Base-by-base conservation (phyloP, 1,140 invertebrate species). In the Heliconius melpomene region DNA sequence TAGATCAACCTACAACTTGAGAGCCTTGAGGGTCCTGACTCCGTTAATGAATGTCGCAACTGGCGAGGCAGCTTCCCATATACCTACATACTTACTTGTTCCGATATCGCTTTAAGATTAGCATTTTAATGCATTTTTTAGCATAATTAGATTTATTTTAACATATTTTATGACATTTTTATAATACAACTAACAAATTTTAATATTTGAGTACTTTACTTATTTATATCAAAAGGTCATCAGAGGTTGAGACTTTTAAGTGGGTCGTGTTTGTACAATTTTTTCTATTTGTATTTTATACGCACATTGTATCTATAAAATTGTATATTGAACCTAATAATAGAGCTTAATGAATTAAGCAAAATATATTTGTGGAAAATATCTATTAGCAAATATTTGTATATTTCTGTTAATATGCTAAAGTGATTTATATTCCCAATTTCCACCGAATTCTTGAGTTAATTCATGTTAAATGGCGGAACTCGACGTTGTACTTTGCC, bases 31-130 rank as follows among this genome's bases (percentile, higher is more conserved):
- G 5, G 71, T 72, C 71, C 71, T 38, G 60, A 72, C 32, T 9
- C 29, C 2, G 20, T 72, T 38, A 13, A 38, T 40, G 32, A 20
- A 36, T 38, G 71, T 72, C 29, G 71, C 71, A 72, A 72, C 32
- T n/a, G 32, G 71, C 71, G 29, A 72, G 32, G 71, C 36, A 72
- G 71, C 36, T 72, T 72, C 71, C 71, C 71, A 38, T 36, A 72
- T 38, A 52, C 7, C 16, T 52, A 52, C 7, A 18, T 2, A 11
- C 71, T 40, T 2, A 38, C 71, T 72, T 8, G 71, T 38, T 72
- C 18, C 71, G 71, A 40, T 72, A 72, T 72, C 29, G 6, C 29
- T 23, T 72, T n/a, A n/a, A 38, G 18, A 72, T 72, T 38, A 72
- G 32, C 71, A 20, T 36, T 40, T 71, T 71, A 3, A 20, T 71